Evolutionary conservation across 2,797 vertebrate species (phyloP), one percentile per base, ranked within the genome.

Genomic region (Cryptoprocta ferox): DNA sequence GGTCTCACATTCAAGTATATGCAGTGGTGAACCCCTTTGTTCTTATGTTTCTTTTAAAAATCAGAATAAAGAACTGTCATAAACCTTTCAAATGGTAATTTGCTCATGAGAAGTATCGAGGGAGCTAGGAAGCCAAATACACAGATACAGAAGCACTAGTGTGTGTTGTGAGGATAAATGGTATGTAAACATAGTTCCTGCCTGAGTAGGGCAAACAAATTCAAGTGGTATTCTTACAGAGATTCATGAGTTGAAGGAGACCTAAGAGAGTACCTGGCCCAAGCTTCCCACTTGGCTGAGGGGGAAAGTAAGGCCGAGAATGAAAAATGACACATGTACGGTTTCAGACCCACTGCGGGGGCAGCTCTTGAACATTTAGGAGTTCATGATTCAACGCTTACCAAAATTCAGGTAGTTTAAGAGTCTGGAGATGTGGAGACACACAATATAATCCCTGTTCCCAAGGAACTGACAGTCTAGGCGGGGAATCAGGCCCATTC

Each of bases 31-130:
- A 2, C 13, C 30, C 30, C 73, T 92, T 63, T 93, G 76, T n/a
- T 93, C 83, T 80, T 61, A 39, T 2, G 4, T 87, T 94, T 73
- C 66, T 87, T 84, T 94, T 79, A 39, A 84, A 91, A 88, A 68
- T 78, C 80, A 91, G 63, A 39, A 63, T 30, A 79, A 26, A 86
- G 15, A 59, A 24, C 28, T 75, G 42, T 82, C 32, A 66, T 32
- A 76, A 92, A 73, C n/a, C 30, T 90, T 50, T 80, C n/a, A 86
- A 88, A 42, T 59, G 35, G 26, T 35, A 59, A 95, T 70, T n/a
- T 80, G 24, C 59, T 87, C 37, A 56, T 45, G 71, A 92, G 30
- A 61, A 95, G 24, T 18, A 83, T 19, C 26, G 45, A 83, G 56
- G 32, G 35, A 45, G 5, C 24, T 76, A 42, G 53, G 80, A 89